phyloP scores from a whole-genome alignment of 2,113 vertebrate genomes.

The Epinephelus fuscoguttatus region DNA sequence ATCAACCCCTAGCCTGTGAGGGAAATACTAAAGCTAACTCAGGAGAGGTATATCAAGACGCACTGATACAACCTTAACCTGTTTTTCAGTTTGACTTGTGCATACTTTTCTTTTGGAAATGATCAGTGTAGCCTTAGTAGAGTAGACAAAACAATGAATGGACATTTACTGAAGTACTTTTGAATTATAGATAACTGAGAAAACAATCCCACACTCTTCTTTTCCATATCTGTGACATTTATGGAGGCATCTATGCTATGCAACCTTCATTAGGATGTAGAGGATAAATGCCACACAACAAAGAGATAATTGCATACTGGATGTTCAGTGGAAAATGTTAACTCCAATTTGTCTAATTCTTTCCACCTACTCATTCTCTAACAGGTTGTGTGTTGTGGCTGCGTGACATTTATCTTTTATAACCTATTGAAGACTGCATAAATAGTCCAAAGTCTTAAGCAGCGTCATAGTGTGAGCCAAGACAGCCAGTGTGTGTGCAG shows the following conservation, averaged over 20 bases:
- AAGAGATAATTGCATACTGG: background rate
- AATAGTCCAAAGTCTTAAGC: background rate
- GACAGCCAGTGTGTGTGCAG: background rate
- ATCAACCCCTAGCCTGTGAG: no score
- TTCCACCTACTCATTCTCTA: slow-evolving; percentile 21
- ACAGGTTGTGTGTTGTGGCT: slow-evolving; percentile 8
- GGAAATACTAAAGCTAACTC: background rate
- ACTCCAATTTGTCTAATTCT: slow-evolving; percentile 28
- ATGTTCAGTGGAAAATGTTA: background rate
- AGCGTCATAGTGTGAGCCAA: background rate
- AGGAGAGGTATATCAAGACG: background rate
- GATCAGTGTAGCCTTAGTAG: background rate
- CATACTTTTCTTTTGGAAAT: background rate
- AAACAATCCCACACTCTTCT: background rate
- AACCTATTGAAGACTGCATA: background rate
- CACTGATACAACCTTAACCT: background rate
- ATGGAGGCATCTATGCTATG: background rate
- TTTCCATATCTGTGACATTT: slow-evolving; percentile 11
- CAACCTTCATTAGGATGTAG: background rate
- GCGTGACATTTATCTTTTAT: slow-evolving; percentile 8
- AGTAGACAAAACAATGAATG: background rate
- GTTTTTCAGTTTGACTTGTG: background rate
- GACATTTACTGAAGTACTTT: background rate
- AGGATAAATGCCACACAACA: slow-evolving; percentile 19
- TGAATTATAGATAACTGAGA: slow-evolving; percentile 2